A percentile compares a stretch with the other conserved stretches of the same genome.
These are phyloP conservation scores for Ranitomeya variabilis DNA, from an alignment of 2,113 vertebrate species.

Conservation along the genomic window DNA sequence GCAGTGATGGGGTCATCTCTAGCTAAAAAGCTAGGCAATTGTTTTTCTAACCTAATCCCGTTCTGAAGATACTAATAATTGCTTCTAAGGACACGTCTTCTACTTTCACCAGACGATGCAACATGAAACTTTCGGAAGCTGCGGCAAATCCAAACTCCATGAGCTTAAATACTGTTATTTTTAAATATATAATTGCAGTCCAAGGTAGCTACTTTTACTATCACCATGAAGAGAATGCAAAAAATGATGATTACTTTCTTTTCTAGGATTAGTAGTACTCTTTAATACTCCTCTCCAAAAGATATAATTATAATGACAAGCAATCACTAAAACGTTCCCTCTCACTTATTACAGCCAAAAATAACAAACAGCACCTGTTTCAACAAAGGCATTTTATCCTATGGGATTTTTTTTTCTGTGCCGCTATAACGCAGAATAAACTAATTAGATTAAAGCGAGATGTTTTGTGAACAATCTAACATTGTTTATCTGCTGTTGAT, in stretches of 20 bases:
- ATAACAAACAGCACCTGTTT: constrained; percentile 51
- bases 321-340: constrained; percentile 42
- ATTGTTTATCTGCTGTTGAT: constrained; percentile 22
- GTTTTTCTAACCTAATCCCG: not conserved
- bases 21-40: not conserved
- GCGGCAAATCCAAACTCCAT: constrained; percentile 12
- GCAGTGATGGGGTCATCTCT: not conserved
- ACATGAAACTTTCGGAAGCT: constrained; percentile 7
- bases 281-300: constrained; percentile 41
- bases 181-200: constrained; percentile 40
- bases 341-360: constrained; percentile 48
- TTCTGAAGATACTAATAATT: constrained; percentile 6
- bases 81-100: not conserved
- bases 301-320: constrained; percentile 50
- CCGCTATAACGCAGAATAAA: constrained; percentile 18
- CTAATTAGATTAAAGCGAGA: constrained; percentile 41
- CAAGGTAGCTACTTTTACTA: constrained; percentile 24
- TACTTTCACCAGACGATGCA: not conserved
- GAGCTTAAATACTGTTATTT: constrained; percentile 37
- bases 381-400: constrained; percentile 37
- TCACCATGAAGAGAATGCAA: constrained; percentile 36
- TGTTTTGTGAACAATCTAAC: constrained; percentile 16
- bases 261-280: constrained; percentile 40
- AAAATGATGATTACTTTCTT: constrained; percentile 47
- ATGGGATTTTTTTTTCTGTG: constrained; percentile 18